Evolutionary conservation across 2,113 vertebrate species (phyloP).

Genomic region (Salvator merianae): DNA sequence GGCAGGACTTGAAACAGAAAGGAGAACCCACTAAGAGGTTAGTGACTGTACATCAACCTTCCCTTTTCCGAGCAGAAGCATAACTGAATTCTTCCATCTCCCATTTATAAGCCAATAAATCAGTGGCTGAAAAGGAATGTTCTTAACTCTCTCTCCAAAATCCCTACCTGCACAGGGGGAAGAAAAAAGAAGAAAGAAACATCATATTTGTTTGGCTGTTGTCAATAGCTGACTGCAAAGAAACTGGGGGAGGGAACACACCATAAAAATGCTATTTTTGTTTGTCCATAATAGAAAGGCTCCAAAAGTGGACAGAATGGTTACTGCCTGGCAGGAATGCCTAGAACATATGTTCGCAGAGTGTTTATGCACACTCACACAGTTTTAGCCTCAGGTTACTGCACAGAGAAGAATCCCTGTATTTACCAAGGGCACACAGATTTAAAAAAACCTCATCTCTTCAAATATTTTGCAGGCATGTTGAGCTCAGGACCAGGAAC

Average conservation of each 20-base stretch:
- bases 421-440: not conserved
- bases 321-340: fast-evolving
- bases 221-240: fast-evolving
- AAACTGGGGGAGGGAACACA: not conserved
- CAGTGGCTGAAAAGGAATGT: fast-evolving
- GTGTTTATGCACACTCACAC: not conserved
- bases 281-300: fast-evolving
- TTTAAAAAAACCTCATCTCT: not conserved
- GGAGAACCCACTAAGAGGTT: too few species aligned
- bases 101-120: not conserved
- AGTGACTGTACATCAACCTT: too few species aligned
- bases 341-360: not conserved
- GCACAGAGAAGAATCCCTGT: not conserved
- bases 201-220: fast-evolving
- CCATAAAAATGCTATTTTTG: not conserved
- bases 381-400: not conserved
- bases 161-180: not conserved
- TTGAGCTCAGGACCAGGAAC: not conserved
- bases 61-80: too few species aligned
- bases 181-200: too few species aligned
- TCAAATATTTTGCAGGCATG: not conserved
- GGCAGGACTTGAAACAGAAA: too few species aligned
- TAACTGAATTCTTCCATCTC: not conserved
- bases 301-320: fast-evolving
- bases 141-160: not conserved